Evolutionary conservation across 2,113 vertebrate genomes (phyloP), one percentile per base, ranked within the genome.

Genomic region (Aythya baeri): DNA sequence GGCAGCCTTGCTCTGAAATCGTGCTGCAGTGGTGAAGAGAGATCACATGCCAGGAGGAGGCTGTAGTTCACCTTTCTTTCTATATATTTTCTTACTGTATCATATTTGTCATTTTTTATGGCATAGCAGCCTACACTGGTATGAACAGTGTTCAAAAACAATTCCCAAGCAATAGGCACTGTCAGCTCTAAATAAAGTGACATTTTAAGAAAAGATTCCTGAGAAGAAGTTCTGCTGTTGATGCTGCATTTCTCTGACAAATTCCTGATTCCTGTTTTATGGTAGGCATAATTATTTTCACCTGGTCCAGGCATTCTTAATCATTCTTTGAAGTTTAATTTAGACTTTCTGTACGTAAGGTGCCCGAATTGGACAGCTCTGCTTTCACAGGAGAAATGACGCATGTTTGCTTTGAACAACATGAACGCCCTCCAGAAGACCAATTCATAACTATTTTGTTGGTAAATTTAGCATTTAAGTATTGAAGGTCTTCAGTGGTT

Each of bases 161-260:
- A 17, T 79, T 65, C 41, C 27, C 44, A 91, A 0, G 0, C 66
- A 34, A 13, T 72, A 58, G 73, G 74, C 63, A 66, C 31, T 10
- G 0, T 74, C 38, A 36, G 54, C 82, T 80, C 50, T 90, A 88
- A 97, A 78, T 72, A 61, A 85, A 95, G 34, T 25, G 63, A 13
- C 13, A 7, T 89, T 88, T 81, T 63, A 86, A 71, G 88, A 49
- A 58, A 93, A 84, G 77, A 77, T 78, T 73, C 52, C 49, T 8
- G n/a, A 94, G 80, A 85, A 55, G 67, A 50, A 81, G 62, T 87
- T 96, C 55, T 90, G 88, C 73, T 91, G 59, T 92, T 97, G 88
- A 67, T 67, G 86, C 49, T 83, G 38, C 67, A 41, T 95, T 97
- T 97, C 91, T 86, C 90, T 96, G 89, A 75, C 91, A 84, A 94